Evolutionary conservation across 2,797 vertebrate species (phyloP), one percentile per base, ranked within the genome.

Genomic region (Sebastiscus albofasciatus): DNA sequence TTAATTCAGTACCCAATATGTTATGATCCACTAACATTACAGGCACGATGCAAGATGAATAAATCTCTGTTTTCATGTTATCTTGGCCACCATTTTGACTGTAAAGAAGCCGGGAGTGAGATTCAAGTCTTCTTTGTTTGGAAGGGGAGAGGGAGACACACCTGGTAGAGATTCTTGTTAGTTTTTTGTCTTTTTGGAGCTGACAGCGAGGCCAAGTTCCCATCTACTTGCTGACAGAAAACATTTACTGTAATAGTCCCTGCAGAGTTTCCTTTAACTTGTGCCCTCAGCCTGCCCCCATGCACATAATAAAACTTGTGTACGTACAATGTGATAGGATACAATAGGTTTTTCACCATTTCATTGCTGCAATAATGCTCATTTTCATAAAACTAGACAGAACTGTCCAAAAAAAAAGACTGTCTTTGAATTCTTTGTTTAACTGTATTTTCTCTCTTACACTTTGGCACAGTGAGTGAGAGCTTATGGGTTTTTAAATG

Each of bases 401-500:
- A 26, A 7, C 13, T 29, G 22, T 72, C 20, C 2, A 59, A 36
- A 54, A 31, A 26, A 31, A 26, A 20, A 62, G 36, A n/a, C 27
- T 12, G 3, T 60, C 52, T 77, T 58, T 46, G 8, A 60, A 20
- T 52, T 80, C 31, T 79, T 75, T 77, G 60, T 83, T 31, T 9
- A 29, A 56, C 8, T 64, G 3, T 54, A 13, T 66, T 74, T 64
- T 26, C 31, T 34, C 24, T 16, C 10, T 29, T 24, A 52, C 20
- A 36, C 36, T 16, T 33, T 67, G 58, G 27, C 27, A 66, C 49
- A 60, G 24, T 59, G 46, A 75, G 18, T 49, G 78, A 84, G 66
- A 69, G 77, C 56, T 68, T 67, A 33, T 6, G 65, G 70, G 14
- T 59, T 59, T 81, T 73, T 72, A 79, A 86, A 74, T 66, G 68